Percentiles rank a stretch among this genome's conserved stretches.
Evolutionary conservation across 2,888 invertebrate species (phyloP).

Genomic region (Leptopilina myrica): DNA sequence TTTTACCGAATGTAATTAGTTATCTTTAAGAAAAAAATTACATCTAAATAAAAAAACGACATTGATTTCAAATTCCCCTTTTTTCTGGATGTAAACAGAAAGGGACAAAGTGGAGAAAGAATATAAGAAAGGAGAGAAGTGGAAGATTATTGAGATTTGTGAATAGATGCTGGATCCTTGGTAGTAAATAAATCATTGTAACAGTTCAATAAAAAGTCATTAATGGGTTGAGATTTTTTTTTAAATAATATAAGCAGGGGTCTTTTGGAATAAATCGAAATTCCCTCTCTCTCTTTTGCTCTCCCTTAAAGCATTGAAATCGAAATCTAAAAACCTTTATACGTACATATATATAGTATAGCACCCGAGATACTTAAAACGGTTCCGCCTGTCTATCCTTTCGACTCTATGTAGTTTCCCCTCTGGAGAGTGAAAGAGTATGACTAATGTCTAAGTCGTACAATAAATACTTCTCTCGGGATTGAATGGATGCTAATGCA

Average conservation of each 20-base stretch:
- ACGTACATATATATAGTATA: too few species aligned
- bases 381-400: constrained; percentile 19
- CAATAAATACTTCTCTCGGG: constrained; percentile 31
- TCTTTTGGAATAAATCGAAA: constrained; percentile 13
- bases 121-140: neutral
- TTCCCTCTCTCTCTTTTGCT: neutral
- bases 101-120: neutral
- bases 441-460: constrained; percentile 22
- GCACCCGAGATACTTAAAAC: constrained; percentile 13
- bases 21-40: too few species aligned
- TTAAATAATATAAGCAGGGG: constrained; percentile 28
- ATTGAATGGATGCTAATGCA: constrained; percentile 27
- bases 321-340: neutral
- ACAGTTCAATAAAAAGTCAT: constrained; percentile 30
- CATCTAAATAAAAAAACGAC: neutral
- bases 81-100: neutral
- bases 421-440: constrained; percentile 3
- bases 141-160: neutral
- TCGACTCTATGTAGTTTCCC: constrained; percentile 1
- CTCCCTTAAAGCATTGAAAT: neutral
- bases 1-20: too few species aligned
- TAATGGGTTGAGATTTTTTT: constrained; percentile 18
- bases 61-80: neutral
- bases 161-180: neutral
- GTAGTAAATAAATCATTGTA: constrained; percentile 27